Percentiles rank a stretch among this genome's conserved stretches.
Conservation (phyloP, 1,140 invertebrate species). For the Phymastichus coffea region DNA sequence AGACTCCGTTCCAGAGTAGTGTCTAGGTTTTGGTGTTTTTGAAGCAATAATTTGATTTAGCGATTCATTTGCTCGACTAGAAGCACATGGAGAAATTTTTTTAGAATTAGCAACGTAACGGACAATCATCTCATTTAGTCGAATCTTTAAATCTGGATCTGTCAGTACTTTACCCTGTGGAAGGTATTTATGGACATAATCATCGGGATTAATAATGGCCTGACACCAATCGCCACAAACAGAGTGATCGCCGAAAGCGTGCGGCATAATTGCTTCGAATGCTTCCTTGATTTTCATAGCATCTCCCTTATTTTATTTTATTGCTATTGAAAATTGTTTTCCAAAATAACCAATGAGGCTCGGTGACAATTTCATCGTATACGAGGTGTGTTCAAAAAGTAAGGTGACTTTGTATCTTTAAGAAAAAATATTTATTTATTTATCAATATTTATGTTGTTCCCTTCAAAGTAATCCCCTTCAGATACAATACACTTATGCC, state of each 20-base stretch:
- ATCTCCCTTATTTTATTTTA: conserved; percentile 25
- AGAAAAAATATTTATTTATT: no score
- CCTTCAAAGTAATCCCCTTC: no score
- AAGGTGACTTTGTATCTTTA: no score
- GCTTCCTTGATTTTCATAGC: conserved; percentile 10
- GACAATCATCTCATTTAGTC: conserved; percentile 6
- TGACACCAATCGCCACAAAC: conserved; percentile 26
- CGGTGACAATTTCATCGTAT: no score
- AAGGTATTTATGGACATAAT: conserved; percentile 26
- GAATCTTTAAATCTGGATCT: neutral
- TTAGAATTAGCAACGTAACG: conserved; percentile 19
- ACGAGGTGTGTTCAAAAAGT: no score
- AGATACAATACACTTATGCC: no score
- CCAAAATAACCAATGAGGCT: conserved; percentile 23
- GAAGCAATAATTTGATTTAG: conserved; percentile 10
- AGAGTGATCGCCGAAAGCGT: conserved; percentile 28
- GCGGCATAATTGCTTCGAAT: conserved; percentile 26
- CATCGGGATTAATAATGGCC: conserved; percentile 11
- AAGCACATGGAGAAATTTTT: conserved; percentile 3
- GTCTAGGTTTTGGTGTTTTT: conserved; percentile 6
- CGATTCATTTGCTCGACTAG: conserved; percentile 28
- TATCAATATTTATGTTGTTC: no score
- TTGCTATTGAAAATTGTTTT: conserved; percentile 11
- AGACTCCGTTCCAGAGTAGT: neutral
- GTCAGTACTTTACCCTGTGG: conserved; percentile 20